Percentiles rank a stretch among this genome's conserved stretches.
phyloP scores from a whole-genome alignment of 1,140 invertebrate genomes.

The Spodoptera litura region DNA sequence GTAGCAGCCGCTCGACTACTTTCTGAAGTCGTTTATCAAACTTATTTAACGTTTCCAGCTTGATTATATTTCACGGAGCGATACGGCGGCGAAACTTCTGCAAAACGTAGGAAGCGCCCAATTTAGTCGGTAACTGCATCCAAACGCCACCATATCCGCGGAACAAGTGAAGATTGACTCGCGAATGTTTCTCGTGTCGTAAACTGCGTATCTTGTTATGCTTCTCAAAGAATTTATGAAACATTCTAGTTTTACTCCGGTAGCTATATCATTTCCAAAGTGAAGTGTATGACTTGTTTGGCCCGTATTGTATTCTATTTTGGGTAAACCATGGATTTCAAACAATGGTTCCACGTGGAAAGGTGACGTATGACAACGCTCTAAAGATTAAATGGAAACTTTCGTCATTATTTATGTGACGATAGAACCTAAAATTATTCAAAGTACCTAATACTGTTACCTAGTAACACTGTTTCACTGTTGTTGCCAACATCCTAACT shows the following conservation, averaged over 20 bases:
- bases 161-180: conserved; percentile 81
- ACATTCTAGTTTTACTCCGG: conserved; percentile 55
- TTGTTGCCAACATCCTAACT: not conserved
- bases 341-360: not conserved
- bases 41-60: conserved; percentile 52
- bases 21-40: conserved; percentile 49
- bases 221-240: conserved; percentile 73
- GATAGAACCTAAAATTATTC: no score
- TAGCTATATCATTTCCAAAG: conserved; percentile 17
- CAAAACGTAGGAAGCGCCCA: conserved; percentile 69
- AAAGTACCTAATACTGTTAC: no score
- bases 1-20: conserved; percentile 34
- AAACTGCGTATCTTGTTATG: conserved; percentile 78
- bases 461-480: not conserved
- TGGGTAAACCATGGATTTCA: not conserved
- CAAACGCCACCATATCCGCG: conserved; percentile 78
- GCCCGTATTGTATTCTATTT: conserved; percentile 30
- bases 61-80: conserved; percentile 45
- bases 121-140: conserved; percentile 79
- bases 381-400: not conserved
- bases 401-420: not conserved
- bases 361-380: not conserved
- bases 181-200: conserved; percentile 71
- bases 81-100: conserved; percentile 52
- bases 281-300: conserved; percentile 18